Conservation (phyloP, 2,797 vertebrate genomes). For the Hippoglossus hippoglossus region DNA sequence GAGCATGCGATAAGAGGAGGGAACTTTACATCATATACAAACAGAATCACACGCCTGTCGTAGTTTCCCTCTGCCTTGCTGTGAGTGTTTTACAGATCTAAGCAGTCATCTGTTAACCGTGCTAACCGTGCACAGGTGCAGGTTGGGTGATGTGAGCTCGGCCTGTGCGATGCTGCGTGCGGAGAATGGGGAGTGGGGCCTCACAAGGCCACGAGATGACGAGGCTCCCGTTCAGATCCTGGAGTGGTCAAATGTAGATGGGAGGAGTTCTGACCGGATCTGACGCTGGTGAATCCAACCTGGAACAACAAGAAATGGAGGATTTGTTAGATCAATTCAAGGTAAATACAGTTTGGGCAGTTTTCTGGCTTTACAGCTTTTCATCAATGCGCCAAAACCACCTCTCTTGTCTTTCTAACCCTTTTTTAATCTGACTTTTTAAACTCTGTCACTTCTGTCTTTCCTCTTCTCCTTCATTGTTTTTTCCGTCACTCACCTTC, state of each 20-base stretch:
- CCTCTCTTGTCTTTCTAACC: neutral
- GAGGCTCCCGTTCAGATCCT: conserved; percentile 19
- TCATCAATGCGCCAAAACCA: too few species aligned
- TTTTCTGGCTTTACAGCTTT: too few species aligned
- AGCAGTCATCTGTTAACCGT: conserved; percentile 19
- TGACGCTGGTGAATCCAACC: conserved; percentile 46
- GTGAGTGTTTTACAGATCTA: conserved; percentile 23
- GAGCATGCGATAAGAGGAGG: conserved; percentile 34
- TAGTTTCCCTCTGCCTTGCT: conserved; percentile 39
- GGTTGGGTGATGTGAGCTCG: conserved; percentile 30
- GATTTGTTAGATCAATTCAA: neutral
- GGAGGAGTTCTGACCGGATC: conserved; percentile 22
- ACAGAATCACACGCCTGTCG: conserved; percentile 59
- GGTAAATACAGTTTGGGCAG: neutral
- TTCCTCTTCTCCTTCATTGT: neutral
- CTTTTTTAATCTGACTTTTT: neutral
- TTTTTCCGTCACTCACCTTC: conserved; percentile 56
- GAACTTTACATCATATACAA: conserved; percentile 68
- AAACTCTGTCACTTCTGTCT: too few species aligned
- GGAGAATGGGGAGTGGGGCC: neutral
- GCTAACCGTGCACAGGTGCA: conserved; percentile 20
- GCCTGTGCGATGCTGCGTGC: conserved; percentile 16
- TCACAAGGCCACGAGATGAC: conserved; percentile 2
- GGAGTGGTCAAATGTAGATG: conserved; percentile 25
- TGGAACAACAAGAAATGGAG: conserved; percentile 38